Evolutionary conservation across 2,888 invertebrate genomes (phyloP).

Genomic region (Trichogramma dendrolimi): DNA sequence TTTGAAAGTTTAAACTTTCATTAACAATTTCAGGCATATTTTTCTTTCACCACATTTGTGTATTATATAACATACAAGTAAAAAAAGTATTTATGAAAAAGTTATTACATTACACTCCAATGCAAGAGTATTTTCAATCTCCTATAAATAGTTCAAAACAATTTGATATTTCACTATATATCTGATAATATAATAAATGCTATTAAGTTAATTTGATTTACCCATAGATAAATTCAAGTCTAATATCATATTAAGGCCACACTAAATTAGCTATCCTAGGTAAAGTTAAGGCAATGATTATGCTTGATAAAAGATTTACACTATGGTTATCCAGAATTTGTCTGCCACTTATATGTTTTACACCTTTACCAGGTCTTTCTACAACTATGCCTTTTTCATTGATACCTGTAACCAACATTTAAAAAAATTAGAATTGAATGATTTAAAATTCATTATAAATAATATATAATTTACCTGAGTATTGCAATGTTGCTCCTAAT

Average conservation of each 20-base stretch:
- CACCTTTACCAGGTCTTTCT: conserved; percentile 64
- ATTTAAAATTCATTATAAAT: background rate
- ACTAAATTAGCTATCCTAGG: conserved; percentile 62
- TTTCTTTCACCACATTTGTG: too few species aligned
- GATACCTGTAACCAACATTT: conserved; percentile 57
- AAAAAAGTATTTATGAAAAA: too few species aligned
- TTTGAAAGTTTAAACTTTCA: too few species aligned
- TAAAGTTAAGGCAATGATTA: conserved; percentile 68
- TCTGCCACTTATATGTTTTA: conserved; percentile 72
- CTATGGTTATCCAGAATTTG: conserved; percentile 80
- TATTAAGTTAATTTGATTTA: background rate
- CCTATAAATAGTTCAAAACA: too few species aligned
- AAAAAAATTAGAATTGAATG: conserved; percentile 14
- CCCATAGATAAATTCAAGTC: background rate
- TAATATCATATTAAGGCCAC: conserved; percentile 52
- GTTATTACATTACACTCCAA: too few species aligned
- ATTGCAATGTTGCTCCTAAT: conserved; percentile 81
- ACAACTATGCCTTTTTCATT: conserved; percentile 69
- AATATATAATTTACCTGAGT: conserved; percentile 61
- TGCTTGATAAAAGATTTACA: conserved; percentile 78
- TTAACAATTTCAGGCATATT: too few species aligned
- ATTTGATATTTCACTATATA: background rate
- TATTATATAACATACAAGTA: too few species aligned
- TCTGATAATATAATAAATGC: background rate
- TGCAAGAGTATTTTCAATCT: too few species aligned